Conservation (phyloP, 2,113 vertebrate genomes). For the Apeltes quadracus region DNA sequence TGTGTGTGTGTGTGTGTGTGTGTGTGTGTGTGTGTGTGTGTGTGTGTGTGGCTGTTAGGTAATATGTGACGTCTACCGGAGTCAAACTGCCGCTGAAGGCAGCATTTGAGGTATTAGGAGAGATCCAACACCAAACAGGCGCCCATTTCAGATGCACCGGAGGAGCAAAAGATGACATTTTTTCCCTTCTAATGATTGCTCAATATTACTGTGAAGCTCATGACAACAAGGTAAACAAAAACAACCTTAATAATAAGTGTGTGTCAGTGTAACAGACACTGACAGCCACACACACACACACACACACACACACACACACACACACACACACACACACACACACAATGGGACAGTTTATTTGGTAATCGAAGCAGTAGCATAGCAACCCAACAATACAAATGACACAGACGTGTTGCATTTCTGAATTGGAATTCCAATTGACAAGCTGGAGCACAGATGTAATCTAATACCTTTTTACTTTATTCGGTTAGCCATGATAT, state of each 20-base stretch:
- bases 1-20: conserved; percentile 3
- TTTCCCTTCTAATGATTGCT: conserved; percentile 28
- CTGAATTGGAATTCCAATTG: conserved; percentile 36
- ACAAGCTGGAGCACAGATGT: conserved; percentile 38
- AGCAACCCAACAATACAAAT: conserved; percentile 65
- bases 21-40: background rate
- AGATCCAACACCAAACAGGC: conserved; percentile 51
- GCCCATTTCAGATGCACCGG: conserved; percentile 7
- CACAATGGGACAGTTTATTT: conserved; percentile 44
- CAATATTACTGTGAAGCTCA: conserved; percentile 48
- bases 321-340: conserved; percentile 1
- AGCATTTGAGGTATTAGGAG: conserved; percentile 47
- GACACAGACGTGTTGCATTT: conserved; percentile 26
- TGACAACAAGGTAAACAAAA: conserved; percentile 72
- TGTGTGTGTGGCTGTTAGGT: conserved; percentile 28
- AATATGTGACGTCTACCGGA: conserved; percentile 33
- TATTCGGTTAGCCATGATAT: conserved; percentile 32
- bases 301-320: conserved; percentile 4
- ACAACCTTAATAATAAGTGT: conserved; percentile 30
- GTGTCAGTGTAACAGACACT: background rate
- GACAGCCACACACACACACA: background rate
- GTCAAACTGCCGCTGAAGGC: conserved; percentile 33
- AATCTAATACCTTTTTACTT: conserved; percentile 33
- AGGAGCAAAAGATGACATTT: conserved; percentile 34
- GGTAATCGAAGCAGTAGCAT: conserved; percentile 55